Conservation (phyloP, 2,888 invertebrate species). For the Ctena decussata region DNA sequence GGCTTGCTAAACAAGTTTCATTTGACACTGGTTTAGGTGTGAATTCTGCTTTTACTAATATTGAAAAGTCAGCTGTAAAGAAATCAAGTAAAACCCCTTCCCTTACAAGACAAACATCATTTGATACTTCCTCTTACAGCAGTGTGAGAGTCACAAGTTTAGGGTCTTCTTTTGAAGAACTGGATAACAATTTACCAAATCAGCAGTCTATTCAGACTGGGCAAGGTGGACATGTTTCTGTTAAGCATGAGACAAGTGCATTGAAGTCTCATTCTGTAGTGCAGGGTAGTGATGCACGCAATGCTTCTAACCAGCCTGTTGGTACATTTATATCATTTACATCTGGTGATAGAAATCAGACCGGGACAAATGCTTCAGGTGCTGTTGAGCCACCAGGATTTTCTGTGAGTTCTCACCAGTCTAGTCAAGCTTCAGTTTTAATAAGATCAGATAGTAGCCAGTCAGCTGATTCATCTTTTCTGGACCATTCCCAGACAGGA, state of each 20-base stretch:
- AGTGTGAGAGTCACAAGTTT: conserved; percentile 58
- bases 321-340: conserved; percentile 35
- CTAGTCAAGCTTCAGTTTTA: conserved; percentile 47
- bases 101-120: conserved; percentile 60
- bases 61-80: conserved; percentile 41
- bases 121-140: conserved; percentile 58
- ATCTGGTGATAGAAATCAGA: conserved; percentile 38
- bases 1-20: neutral
- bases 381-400: conserved; percentile 35
- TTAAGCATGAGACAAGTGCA: neutral
- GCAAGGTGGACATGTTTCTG: neutral
- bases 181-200: neutral
- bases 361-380: conserved; percentile 16
- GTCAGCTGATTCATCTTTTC: conserved; percentile 43
- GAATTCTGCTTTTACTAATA: conserved; percentile 1
- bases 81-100: conserved; percentile 65
- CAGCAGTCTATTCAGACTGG: neutral
- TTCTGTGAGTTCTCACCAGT: conserved; percentile 15
- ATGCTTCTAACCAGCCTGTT: neutral
- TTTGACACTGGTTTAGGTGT: conserved; percentile 14
- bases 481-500: conserved; percentile 17
- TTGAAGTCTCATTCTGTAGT: neutral
- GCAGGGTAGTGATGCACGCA: neutral
- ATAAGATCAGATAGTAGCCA: conserved; percentile 62
- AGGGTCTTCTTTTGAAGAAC: conserved; percentile 62